These are phyloP conservation scores for Lepas anatifera DNA, from an alignment of 2,888 invertebrate genomes.

Conservation along the genomic window DNA sequence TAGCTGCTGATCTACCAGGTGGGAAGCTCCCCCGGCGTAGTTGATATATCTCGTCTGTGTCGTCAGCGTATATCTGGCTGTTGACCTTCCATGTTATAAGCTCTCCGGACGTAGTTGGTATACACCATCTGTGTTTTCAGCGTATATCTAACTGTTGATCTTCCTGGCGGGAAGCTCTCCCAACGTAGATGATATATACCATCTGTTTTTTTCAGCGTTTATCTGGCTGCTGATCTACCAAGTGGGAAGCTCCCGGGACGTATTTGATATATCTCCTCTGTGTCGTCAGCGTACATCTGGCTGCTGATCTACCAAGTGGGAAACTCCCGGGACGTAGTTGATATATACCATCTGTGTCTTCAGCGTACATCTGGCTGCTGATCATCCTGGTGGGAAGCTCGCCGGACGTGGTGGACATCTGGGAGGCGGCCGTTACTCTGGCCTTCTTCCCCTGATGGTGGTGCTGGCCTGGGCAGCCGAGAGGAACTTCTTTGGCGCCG, in stretches of 20 bases:
- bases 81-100: too few relatives aligned
- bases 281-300: slow-evolving; percentile 41
- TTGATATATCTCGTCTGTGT: too few relatives aligned
- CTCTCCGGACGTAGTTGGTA: too few relatives aligned
- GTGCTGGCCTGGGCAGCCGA: slow-evolving; percentile 43
- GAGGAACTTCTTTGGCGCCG: slow-evolving; percentile 36
- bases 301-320: neutral
- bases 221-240: neutral
- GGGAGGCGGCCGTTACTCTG: slow-evolving; percentile 46
- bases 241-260: neutral
- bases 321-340: too few relatives aligned
- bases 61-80: too few relatives aligned
- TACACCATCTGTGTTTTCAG: too few relatives aligned
- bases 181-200: too few relatives aligned
- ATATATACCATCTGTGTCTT: slow-evolving; percentile 24
- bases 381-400: slow-evolving; percentile 36
- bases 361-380: slow-evolving; percentile 47
- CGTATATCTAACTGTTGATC: too few relatives aligned
- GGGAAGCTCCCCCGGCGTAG: too few relatives aligned
- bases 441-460: slow-evolving; percentile 44
- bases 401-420: slow-evolving; percentile 39
- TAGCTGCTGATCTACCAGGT: too few relatives aligned
- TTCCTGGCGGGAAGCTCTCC: too few relatives aligned
- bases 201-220: too few relatives aligned
- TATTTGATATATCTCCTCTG: neutral